Percentiles rank a stretch among this genome's conserved stretches.
phyloP scores from a whole-genome alignment of 2,797 vertebrate genomes.

The Botia almorhae region DNA sequence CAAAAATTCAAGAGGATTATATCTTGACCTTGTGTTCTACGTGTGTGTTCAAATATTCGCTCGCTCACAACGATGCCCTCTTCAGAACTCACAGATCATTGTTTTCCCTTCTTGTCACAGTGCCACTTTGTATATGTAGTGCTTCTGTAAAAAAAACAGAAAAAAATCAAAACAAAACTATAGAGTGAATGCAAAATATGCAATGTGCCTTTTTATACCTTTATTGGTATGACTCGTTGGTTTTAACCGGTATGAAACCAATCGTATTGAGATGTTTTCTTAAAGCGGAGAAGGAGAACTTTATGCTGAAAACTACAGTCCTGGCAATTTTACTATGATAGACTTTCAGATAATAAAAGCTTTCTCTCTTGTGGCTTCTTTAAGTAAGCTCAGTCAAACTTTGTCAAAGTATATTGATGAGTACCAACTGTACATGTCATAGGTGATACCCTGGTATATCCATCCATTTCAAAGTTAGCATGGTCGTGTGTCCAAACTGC shows the following conservation, averaged over 20 bases:
- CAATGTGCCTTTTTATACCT: slow-evolving; percentile 99
- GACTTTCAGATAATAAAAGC: slow-evolving; percentile 67
- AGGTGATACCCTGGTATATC: slow-evolving; percentile 54
- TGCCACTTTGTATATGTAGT: slow-evolving; percentile 95
- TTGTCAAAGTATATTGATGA: slow-evolving; percentile 69
- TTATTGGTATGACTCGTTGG: slow-evolving; percentile 87
- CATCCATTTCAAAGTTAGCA: slow-evolving; percentile 71
- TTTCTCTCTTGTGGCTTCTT: slow-evolving; percentile 84
- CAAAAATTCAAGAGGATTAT: slow-evolving; percentile 70
- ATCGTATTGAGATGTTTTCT: slow-evolving; percentile 83
- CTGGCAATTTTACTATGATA: slow-evolving; percentile 84
- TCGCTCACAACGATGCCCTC: slow-evolving; percentile 48
- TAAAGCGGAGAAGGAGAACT: slow-evolving; percentile 80
- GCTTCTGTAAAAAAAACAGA: slow-evolving; percentile 83
- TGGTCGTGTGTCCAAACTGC: slow-evolving; percentile 66
- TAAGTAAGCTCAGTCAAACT: slow-evolving; percentile 84
- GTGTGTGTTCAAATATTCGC: slow-evolving; percentile 66
- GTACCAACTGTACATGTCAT: slow-evolving; percentile 63
- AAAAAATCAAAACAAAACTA: slow-evolving; percentile 67
- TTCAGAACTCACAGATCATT: slow-evolving; percentile 56
- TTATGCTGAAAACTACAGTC: slow-evolving; percentile 70
- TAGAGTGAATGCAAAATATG: slow-evolving; percentile 99
- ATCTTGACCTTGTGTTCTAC: slow-evolving; percentile 72
- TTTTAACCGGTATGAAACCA: slow-evolving; percentile 84
- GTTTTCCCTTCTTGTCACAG: slow-evolving; percentile 83